phyloP scores from a whole-genome alignment of 37 sponge, comb jelly and placozoan species.

The Bolinopsis microptera region DNA sequence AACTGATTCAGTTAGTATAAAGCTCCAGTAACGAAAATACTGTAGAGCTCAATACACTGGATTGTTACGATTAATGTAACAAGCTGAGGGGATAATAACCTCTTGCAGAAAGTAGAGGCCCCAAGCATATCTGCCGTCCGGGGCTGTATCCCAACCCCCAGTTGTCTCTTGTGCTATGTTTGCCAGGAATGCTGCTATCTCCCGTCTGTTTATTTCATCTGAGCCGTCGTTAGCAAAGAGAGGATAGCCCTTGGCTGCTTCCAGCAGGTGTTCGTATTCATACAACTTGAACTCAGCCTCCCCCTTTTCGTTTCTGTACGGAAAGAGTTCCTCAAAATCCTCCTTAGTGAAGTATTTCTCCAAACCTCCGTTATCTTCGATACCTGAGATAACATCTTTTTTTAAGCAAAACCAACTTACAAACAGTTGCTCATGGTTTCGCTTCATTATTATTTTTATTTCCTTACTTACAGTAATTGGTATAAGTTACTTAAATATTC shows the following conservation, averaged over 20 bases:
- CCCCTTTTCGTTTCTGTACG: neutral
- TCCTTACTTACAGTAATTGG: too few species aligned
- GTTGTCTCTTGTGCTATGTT: slow-evolving; percentile 1
- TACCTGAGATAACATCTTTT: too few species aligned
- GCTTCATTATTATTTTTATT: too few species aligned
- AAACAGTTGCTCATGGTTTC: too few species aligned
- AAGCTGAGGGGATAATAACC: too few species aligned
- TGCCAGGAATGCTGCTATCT: slow-evolving; percentile 13
- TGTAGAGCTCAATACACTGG: too few species aligned
- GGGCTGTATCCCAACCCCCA: neutral
- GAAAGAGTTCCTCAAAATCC: neutral
- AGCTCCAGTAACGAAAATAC: too few species aligned
- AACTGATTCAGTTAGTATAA: too few species aligned
- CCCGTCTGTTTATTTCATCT: neutral
- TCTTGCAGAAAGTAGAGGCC: neutral
- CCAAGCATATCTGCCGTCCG: neutral
- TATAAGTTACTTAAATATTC: too few species aligned
- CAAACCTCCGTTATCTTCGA: too few species aligned
- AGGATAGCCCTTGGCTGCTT: neutral
- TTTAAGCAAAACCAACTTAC: too few species aligned
- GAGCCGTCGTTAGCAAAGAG: neutral
- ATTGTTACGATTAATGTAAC: too few species aligned
- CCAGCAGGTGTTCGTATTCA: neutral
- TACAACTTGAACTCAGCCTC: neutral
- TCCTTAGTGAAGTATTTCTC: neutral